A percentile compares a stretch with the other conserved stretches of the same genome.
Evolutionary conservation across 2,113 vertebrate genomes (phyloP).

Genomic region (Oostethus manadensis): DNA sequence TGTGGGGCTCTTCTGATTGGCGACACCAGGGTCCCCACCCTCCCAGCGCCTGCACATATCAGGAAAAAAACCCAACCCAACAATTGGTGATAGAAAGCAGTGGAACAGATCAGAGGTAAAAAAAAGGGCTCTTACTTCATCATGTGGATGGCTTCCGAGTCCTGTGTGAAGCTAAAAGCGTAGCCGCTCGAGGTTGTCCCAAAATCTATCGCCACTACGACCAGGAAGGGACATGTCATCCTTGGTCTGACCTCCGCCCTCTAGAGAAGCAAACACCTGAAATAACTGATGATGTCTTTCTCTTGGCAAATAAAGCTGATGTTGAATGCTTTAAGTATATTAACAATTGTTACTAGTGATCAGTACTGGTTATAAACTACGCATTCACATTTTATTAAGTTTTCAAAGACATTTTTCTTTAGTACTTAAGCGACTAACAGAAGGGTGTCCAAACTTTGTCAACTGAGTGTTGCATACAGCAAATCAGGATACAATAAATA

Average conservation of each 20-base stretch:
- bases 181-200: slow-evolving; percentile 96
- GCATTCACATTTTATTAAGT: too few relatives aligned
- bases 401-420: too few relatives aligned
- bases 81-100: not conserved
- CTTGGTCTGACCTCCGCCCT: slow-evolving; percentile 70
- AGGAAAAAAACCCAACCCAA: not conserved
- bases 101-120: rapidly evolving
- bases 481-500: too few relatives aligned
- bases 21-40: slow-evolving; percentile 90
- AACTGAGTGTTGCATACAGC: too few relatives aligned
- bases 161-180: slow-evolving; percentile 89
- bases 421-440: too few relatives aligned
- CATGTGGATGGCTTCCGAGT: slow-evolving; percentile 93
- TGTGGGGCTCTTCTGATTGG: slow-evolving; percentile 97
- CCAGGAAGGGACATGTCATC: slow-evolving; percentile 71
- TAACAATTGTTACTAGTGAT: too few relatives aligned
- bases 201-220: slow-evolving; percentile 92
- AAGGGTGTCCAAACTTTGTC: too few relatives aligned
- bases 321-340: too few relatives aligned
- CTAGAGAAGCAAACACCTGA: slow-evolving; percentile 52
- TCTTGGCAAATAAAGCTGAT: too few relatives aligned
- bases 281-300: not conserved
- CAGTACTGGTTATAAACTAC: too few relatives aligned
- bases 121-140: slow-evolving; percentile 78
- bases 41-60: slow-evolving; percentile 85